Evolutionary conservation across 2,888 invertebrate species (phyloP), one percentile per base, ranked within the genome.

Genomic region (Drosophila aldrichi): DNA sequence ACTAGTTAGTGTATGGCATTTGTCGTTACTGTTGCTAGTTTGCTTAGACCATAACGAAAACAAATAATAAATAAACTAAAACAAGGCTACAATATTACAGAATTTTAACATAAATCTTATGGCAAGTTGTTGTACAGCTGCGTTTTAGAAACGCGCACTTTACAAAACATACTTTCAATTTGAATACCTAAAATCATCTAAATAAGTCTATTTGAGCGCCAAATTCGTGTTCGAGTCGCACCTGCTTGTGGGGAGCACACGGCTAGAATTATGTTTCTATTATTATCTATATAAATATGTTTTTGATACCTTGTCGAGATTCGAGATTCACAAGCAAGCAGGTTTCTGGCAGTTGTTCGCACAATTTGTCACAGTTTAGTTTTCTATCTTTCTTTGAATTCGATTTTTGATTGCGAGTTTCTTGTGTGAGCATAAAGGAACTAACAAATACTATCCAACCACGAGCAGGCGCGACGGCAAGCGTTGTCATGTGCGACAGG

Each of bases 131-230:
- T 77, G 76, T 77, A 81, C 25, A 68, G 69, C 29, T 70, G 80
- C 91, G 83, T 89, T 90, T 87, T 82, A 52, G 12, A 91, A 91
- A 85, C 81, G 75, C 78, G 60, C 72, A 69, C 77, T 56, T 64
- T 66, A 71, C 79, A 70, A 71, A 75, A 77, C 49, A 77, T 57
- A 75, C 36, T 69, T 49, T 78, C 64, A 78, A 81, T 84, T 79
- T 70, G 79, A 84, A 74, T 88, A 85, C 81, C 81, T 79, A 84
- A 89, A 78, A 83, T 81, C 75, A 76, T 79, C 77, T 89, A 89
- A 89, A 85, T 86, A 89, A 91, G 91, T 90, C 90, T 91, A 91
- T 91, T 91, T 91, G 91, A 91, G 92, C 92, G 88, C 81, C 82
- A 84, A 75, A 86, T 88, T 74, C 78, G 83, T 77, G 51, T 79